Evolutionary conservation across 2,888 invertebrate species (phyloP), one percentile per base, ranked within the genome.

Genomic region (Matsumyia berberina): DNA sequence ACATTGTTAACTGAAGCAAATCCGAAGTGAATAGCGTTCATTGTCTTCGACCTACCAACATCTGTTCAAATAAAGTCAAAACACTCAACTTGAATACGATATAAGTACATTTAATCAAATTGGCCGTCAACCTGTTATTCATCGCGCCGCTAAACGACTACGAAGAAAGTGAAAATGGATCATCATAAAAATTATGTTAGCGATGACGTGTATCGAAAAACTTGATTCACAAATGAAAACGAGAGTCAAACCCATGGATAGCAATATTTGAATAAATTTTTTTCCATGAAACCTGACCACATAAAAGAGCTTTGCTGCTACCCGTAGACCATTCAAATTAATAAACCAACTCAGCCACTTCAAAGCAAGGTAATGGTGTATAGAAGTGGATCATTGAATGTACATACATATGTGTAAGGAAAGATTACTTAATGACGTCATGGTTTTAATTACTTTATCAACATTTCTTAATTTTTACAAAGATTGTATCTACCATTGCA

Each of bases 121-220:
- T 60, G n/a, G 24, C 55, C 46, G n/a, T 33, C 53, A 78, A 70
- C 39, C 64, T 58, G 37, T 57, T 58, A 57, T 37, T 53, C 53
- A 55, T 37, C 8, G 29, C 37, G 60, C 31, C 62, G 62, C 39
- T 60, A 24, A 66, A 19, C 35, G 44, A 24, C 39, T 49, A 64
- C 46, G 12, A 35, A 51, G 77, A 82, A 77, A 77, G 77, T 82
- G 66, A 82, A 82, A 77, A 77, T 66, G 53, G 17, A 66, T 72
- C 58, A 58, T 60, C 44, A 37, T 44, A 42, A 29, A 42, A 49
- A 62, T 44, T 58, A 37, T 46, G 44, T 11, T 57, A 37, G 29
- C 9, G 60, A 73, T 82, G 78, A 82, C 72, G 67, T 49, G 60
- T 42, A 60, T 49, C 55, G n/a, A 49, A 60, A 78, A 78, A 73